Base-by-base conservation (phyloP, 2,797 vertebrate species). In the Sciaenops ocellatus region DNA sequence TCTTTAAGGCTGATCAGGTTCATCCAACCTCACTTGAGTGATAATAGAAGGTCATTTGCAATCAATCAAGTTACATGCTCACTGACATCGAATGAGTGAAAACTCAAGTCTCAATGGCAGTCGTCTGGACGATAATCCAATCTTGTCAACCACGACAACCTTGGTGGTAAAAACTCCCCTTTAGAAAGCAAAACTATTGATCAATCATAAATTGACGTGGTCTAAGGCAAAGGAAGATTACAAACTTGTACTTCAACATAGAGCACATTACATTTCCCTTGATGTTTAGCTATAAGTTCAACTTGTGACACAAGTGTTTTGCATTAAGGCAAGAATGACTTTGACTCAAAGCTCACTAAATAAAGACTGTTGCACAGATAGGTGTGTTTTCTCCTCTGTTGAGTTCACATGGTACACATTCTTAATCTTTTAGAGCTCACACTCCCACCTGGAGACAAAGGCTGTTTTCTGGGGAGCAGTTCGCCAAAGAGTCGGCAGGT, bases 21-120 rank as follows among this genome's bases (percentile, higher is more conserved):
- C 38, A 74, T 84, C 55, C 69, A 26, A 69, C 63, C 16, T 50
- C 8, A 72, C 47, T 73, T 9, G 3, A 38, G 64, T 18, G 52
- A 59, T 60, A 65, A 62, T 46, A 15, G 62, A 54, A n/a, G 79
- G 77, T 55, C 50, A 38, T 83, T 59, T 73, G 22, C 17, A 85
- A 65, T 81, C 22, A 28, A 52, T 64, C 7, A 52, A 46, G 57
- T 83, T 63, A 56, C 65, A 68, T 47, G 60, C 16, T 69, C 47
- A 57, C 54, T 26, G 65, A 64, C 48, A 55, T 26, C 42, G 54
- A 41, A 52, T 38, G 20, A 64, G 52, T 18, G 38, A 68, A 41
- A 44, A 73, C n/a, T 16, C 10, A 38, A n/a, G 5, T 57, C 17
- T 13, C 34, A 1, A 2, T 9, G 22, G 13, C 13, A n/a, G 20